phyloP scores from a whole-genome alignment of 2,888 invertebrate genomes.

The Ectropis crepuscularia region DNA sequence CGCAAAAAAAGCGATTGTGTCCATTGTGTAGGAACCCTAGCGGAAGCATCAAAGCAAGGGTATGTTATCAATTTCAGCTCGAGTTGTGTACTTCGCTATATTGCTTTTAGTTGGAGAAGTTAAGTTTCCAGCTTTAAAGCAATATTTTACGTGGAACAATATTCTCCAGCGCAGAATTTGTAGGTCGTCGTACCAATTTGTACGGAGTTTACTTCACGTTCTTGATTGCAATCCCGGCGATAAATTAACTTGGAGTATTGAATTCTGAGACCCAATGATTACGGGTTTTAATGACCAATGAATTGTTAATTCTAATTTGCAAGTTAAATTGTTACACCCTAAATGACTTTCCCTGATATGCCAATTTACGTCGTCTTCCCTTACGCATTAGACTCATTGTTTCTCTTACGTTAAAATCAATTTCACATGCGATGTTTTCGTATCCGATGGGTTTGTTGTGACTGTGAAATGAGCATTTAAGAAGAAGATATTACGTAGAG shows the following conservation, averaged over 20 bases:
- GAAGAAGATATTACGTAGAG: background rate
- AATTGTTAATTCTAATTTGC: constrained; percentile 32
- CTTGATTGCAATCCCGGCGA: constrained; percentile 33
- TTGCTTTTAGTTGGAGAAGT: constrained; percentile 27
- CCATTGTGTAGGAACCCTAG: constrained; percentile 26
- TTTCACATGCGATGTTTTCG: constrained; percentile 1
- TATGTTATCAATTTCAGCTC: constrained; percentile 32
- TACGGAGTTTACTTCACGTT: constrained; percentile 28
- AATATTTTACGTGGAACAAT: constrained; percentile 26
- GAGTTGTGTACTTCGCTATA: constrained; percentile 19
- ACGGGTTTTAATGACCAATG: constrained; percentile 20
- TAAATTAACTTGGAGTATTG: constrained; percentile 29
- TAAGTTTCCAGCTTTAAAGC: constrained; percentile 25
- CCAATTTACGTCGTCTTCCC: constrained; percentile 13
- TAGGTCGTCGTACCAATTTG: constrained; percentile 30
- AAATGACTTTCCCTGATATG: constrained; percentile 21
- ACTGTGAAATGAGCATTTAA: background rate
- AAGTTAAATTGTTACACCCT: constrained; percentile 16
- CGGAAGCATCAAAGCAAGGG: constrained; percentile 26
- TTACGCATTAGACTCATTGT: constrained; percentile 1
- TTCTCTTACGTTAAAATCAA: constrained; percentile 1
- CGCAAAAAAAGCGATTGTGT: constrained; percentile 8
- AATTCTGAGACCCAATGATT: constrained; percentile 26
- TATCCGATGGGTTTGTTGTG: constrained; percentile 8
- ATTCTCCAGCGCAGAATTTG: constrained; percentile 21